phyloP scores from a whole-genome alignment of 2,113 vertebrate genomes.

The Pavo muticus region DNA sequence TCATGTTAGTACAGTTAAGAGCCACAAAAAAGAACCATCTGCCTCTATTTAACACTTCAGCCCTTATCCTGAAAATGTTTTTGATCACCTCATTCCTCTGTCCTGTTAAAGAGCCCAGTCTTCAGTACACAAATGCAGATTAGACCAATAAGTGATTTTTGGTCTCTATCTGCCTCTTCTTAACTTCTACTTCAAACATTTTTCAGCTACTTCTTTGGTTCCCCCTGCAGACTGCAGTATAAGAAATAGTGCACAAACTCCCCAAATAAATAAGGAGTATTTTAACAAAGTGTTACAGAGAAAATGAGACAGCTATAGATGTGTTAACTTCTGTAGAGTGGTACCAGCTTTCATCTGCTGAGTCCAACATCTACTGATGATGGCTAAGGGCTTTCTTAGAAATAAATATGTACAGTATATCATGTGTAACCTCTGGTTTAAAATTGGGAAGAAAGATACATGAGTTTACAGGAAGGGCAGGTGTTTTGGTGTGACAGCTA shows the following conservation, averaged over 20 bases:
- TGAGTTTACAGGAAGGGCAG: neutral
- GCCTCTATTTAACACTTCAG: neutral
- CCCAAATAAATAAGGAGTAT: neutral
- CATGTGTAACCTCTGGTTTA: neutral
- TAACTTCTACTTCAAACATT: neutral
- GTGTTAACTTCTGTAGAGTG: accelerated
- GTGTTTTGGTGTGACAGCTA: neutral
- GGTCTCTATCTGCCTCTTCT: neutral
- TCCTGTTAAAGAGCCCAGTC: neutral
- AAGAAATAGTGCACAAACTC: neutral
- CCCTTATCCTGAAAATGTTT: neutral
- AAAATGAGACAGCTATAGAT: neutral
- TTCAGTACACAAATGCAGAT: neutral
- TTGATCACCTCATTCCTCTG: neutral
- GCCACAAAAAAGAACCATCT: neutral
- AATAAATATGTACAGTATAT: neutral
- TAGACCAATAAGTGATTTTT: neutral
- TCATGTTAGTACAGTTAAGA: neutral
- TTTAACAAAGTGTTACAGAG: neutral
- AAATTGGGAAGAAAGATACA: neutral
- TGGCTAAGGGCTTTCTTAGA: neutral
- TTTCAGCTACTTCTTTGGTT: neutral
- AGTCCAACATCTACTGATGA: neutral
- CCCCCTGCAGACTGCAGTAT: neutral
- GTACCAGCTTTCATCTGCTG: neutral